Evolutionary conservation across 37 sponge, comb jelly and placozoan genomes (phyloP).

Genomic region (Aplysina aerophoba): DNA sequence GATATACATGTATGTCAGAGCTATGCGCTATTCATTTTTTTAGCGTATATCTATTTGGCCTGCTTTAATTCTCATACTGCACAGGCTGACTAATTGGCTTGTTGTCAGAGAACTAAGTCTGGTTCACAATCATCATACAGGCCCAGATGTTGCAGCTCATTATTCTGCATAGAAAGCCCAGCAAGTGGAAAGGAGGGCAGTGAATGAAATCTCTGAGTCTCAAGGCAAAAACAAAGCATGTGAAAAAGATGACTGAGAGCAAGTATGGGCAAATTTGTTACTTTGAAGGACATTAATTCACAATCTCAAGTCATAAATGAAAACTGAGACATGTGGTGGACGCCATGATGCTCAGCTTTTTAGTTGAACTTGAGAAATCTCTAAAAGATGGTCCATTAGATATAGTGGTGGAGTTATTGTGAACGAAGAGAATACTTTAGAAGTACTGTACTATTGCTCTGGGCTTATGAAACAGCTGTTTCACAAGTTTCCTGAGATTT

Average conservation of each 20-base stretch:
- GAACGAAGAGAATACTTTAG: slow-evolving; percentile 26
- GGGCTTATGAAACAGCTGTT: slow-evolving; percentile 2
- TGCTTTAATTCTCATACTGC: too few relatives aligned
- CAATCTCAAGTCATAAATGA: slow-evolving; percentile 25
- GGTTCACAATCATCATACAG: slow-evolving; percentile 40
- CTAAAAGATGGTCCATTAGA: too few relatives aligned
- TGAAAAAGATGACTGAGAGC: not conserved
- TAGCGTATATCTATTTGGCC: too few relatives aligned
- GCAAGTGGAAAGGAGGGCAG: not conserved
- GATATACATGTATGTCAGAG: too few relatives aligned
- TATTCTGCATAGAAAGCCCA: slow-evolving; percentile 26
- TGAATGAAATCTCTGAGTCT: slow-evolving; percentile 23
- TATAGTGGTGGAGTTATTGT: slow-evolving; percentile 27
- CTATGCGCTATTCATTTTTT: too few relatives aligned
- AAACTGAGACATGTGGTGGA: not conserved
- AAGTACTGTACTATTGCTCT: too few relatives aligned
- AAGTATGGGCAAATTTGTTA: slow-evolving; percentile 46
- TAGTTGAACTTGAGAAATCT: slow-evolving; percentile 21
- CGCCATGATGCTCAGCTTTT: slow-evolving; percentile 42
- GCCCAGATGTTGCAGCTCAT: not conserved
- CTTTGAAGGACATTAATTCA: slow-evolving; percentile 49
- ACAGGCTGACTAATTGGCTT: not conserved
- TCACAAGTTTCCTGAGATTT: slow-evolving; percentile 51
- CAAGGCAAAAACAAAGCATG: slow-evolving; percentile 42
- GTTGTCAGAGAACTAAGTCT: slow-evolving; percentile 24